These are phyloP conservation scores for Dryobates pubescens DNA, from an alignment of 2,797 vertebrate genomes.

Conservation along the genomic window DNA sequence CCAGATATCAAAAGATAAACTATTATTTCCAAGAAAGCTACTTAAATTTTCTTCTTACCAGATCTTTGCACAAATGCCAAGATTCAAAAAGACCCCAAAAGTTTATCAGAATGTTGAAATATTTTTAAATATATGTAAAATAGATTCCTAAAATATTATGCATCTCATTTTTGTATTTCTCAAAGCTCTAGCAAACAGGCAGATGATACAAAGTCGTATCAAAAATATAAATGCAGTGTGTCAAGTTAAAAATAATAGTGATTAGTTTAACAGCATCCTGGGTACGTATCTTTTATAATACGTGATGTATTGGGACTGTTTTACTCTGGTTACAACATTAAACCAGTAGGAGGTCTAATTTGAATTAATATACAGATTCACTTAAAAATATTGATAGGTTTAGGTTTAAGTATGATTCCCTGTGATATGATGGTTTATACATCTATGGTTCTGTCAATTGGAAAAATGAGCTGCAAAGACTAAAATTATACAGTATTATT, in stretches of 20 bases:
- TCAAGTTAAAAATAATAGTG: conserved; percentile 58
- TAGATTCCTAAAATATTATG: not conserved
- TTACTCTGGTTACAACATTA: conserved; percentile 50
- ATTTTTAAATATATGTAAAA: not conserved
- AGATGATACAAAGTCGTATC: not conserved
- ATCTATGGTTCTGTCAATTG: not conserved
- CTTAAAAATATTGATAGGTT: conserved; percentile 48
- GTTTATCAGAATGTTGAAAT: not conserved
- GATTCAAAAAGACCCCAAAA: not conserved
- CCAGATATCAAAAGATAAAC: not conserved
- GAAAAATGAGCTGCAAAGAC: not conserved
- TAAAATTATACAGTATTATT: conserved; percentile 18
- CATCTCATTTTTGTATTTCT: not conserved
- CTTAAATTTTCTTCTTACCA: not conserved
- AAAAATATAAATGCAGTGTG: conserved; percentile 16
- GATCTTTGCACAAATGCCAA: not conserved
- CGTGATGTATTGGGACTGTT: not conserved
- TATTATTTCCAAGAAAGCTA: not conserved
- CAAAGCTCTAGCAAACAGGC: not conserved
- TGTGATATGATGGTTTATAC: conserved; percentile 5
- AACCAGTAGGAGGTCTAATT: conserved; percentile 46
- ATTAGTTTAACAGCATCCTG: conserved; percentile 40
- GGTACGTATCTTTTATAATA: not conserved
- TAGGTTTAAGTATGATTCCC: conserved; percentile 35
- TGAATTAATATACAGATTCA: conserved; percentile 60